These are phyloP conservation scores for Pycnomerus fuliginosus DNA, from an alignment of 2,888 invertebrate species.

Conservation along the genomic window DNA sequence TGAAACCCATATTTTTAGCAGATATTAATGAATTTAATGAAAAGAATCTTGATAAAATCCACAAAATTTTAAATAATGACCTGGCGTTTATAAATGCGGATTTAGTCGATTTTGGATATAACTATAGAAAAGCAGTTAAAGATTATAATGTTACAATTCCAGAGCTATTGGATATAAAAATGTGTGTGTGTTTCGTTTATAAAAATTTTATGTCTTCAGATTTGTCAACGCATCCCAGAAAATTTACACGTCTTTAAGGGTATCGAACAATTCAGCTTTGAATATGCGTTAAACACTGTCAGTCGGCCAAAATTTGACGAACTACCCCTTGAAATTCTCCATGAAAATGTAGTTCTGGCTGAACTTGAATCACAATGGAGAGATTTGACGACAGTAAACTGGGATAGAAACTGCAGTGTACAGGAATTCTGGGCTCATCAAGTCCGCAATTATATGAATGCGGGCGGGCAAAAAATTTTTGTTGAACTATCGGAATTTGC, in stretches of 20 bases:
- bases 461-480: not conserved
- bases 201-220: not conserved
- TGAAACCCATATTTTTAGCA: slow-evolving; percentile 1
- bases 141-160: not conserved
- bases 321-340: not conserved
- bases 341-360: not conserved
- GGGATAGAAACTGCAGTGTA: not conserved
- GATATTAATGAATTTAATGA: not conserved
- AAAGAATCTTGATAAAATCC: not conserved
- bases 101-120: slow-evolving; percentile 3
- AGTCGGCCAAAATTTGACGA: not conserved
- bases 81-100: not conserved
- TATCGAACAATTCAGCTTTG: not conserved
- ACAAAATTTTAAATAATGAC: slow-evolving; percentile 1
- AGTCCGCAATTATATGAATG: not conserved
- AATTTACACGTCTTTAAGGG: not conserved
- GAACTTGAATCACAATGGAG: not conserved
- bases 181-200: not conserved
- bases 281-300: not conserved
- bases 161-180: not conserved
- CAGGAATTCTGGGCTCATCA: not conserved
- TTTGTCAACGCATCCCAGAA: not conserved
- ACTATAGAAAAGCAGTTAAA: not conserved
- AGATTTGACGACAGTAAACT: not conserved
- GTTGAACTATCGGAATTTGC: not conserved